These are phyloP conservation scores for Lacerta agilis DNA, from an alignment of 2,797 vertebrate species.

Conservation along the genomic window DNA sequence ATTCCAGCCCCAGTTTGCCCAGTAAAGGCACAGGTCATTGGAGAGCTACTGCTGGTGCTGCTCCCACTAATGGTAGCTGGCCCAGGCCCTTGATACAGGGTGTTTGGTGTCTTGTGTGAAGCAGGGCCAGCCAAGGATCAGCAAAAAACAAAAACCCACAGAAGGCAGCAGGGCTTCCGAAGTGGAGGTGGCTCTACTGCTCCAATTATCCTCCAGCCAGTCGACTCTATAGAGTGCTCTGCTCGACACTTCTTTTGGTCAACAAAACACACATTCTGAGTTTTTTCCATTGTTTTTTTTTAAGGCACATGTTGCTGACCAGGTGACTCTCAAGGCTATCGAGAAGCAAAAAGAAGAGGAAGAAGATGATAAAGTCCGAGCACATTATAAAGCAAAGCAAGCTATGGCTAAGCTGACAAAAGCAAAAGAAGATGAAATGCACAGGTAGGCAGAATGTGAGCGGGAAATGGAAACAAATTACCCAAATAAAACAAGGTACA, in stretches of 20 bases:
- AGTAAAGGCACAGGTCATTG: neutral
- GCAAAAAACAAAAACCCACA: too few relatives aligned
- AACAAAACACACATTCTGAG: neutral
- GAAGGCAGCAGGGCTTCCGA: too few relatives aligned
- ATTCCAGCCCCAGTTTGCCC: too few relatives aligned
- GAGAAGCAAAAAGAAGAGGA: slow-evolving; percentile 82
- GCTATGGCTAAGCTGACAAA: slow-evolving; percentile 82
- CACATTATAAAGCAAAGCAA: slow-evolving; percentile 84
- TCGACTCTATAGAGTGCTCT: too few relatives aligned
- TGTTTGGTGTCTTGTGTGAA: too few relatives aligned
- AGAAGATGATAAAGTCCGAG: slow-evolving; percentile 84
- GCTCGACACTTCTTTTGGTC: neutral
- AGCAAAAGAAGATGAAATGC: slow-evolving; percentile 85
- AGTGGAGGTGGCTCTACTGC: too few relatives aligned
- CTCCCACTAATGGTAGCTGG: neutral
- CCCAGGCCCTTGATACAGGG: too few relatives aligned
- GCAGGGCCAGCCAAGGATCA: too few relatives aligned
- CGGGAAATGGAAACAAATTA: slow-evolving; percentile 26
- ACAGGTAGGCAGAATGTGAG: slow-evolving; percentile 76
- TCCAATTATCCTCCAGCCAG: too few relatives aligned
- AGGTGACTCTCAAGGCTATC: slow-evolving; percentile 79
- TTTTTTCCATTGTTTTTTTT: slow-evolving; percentile 38
- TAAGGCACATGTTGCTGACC: slow-evolving; percentile 84
- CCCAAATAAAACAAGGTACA: slow-evolving; percentile 1
- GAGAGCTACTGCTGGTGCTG: neutral